phyloP scores from a whole-genome alignment of 2,888 invertebrate genomes.

The Orthosia gothica region DNA sequence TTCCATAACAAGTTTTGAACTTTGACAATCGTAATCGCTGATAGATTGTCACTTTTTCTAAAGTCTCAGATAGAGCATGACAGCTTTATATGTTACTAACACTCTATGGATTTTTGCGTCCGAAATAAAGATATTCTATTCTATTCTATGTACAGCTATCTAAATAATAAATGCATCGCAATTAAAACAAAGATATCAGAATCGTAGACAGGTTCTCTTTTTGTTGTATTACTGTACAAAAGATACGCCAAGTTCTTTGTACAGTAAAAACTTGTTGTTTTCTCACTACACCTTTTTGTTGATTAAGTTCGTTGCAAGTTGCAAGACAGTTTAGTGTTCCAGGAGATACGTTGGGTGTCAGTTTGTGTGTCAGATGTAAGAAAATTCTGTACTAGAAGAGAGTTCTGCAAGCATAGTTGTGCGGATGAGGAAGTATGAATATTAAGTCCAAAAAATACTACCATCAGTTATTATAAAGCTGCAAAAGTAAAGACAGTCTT shows the following conservation, averaged over 20 bases:
- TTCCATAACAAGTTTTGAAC: too few species aligned
- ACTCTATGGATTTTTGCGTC: too few species aligned
- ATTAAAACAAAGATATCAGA: not conserved
- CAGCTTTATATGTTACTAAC: too few species aligned
- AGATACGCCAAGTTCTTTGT: conserved; percentile 26
- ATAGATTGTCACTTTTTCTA: too few species aligned
- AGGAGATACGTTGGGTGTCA: conserved; percentile 18
- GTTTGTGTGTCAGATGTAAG: conserved; percentile 8
- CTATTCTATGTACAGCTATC: too few species aligned
- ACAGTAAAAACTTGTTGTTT: conserved; percentile 38
- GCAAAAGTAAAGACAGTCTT: too few species aligned
- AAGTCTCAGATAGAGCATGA: too few species aligned
- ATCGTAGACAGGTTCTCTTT: not conserved
- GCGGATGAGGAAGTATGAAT: not conserved
- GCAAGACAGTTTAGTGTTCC: conserved; percentile 39
- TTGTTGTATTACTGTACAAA: not conserved
- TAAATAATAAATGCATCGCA: not conserved
- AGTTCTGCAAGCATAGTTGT: not conserved
- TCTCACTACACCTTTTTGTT: conserved; percentile 41
- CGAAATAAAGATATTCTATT: too few species aligned
- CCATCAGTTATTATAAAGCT: not conserved
- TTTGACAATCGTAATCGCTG: too few species aligned
- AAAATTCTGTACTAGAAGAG: conserved; percentile 14
- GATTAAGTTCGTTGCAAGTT: conserved; percentile 44
- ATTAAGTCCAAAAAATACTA: not conserved